Evolutionary conservation across 2,797 vertebrate species (phyloP).

Genomic region (Myotis daubentonii): DNA sequence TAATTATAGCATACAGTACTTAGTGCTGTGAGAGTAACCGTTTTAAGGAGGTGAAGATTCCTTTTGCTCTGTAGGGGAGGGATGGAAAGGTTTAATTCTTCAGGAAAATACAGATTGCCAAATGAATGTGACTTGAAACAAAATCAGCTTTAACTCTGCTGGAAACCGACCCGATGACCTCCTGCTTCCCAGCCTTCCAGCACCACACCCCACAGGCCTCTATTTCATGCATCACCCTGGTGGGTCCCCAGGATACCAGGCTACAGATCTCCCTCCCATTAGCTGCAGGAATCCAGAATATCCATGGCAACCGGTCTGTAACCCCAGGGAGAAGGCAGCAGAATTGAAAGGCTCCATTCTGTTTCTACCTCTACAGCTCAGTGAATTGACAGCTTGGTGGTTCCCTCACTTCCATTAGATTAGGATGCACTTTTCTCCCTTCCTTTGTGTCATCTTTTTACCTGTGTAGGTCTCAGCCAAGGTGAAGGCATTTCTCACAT

Average conservation of each 20-base stretch:
- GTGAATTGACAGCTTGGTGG: conserved; percentile 88
- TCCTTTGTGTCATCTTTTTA: conserved; percentile 78
- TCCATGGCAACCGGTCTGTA: conserved; percentile 98
- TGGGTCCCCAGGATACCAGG: conserved; percentile 87
- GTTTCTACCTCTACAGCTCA: conserved; percentile 90
- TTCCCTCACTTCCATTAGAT: conserved; percentile 76
- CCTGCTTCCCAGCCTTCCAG: conserved; percentile 87
- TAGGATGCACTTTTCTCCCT: conserved; percentile 70
- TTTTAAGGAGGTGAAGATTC: conserved; percentile 77
- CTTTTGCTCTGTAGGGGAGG: background rate
- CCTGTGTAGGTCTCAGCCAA: conserved; percentile 23
- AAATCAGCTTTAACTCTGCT: conserved; percentile 66
- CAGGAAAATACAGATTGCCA: conserved; percentile 66
- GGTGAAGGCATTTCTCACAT: background rate
- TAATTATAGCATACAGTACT: conserved; percentile 69
- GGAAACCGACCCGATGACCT: conserved; percentile 84
- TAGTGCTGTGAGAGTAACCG: background rate
- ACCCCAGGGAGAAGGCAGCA: conserved; percentile 92
- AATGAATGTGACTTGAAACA: conserved; percentile 81
- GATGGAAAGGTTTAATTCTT: conserved; percentile 45
- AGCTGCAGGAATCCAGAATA: conserved; percentile 95
- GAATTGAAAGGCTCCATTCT: conserved; percentile 93
- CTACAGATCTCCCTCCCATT: conserved; percentile 94
- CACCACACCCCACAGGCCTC: conserved; percentile 86
- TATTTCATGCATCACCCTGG: conserved; percentile 88